Base-by-base conservation (phyloP, 2,797 vertebrate species). In the Falco concolor region DNA sequence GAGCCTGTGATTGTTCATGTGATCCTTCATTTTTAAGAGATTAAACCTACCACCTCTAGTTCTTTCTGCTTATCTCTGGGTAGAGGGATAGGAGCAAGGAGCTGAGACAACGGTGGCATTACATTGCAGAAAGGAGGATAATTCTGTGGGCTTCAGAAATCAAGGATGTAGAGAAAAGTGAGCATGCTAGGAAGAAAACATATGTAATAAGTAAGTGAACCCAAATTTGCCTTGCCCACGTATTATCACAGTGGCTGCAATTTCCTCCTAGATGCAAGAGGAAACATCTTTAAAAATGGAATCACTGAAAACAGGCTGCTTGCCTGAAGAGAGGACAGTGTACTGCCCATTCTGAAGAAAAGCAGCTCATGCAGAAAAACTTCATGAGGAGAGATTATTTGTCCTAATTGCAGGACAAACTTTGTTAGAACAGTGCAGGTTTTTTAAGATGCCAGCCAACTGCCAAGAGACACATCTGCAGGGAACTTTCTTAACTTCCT, bases 271-370 rank as follows among this genome's bases (percentile, higher is more conserved):
- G 16, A 50, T 22, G 19, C 27, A 87, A 59, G 30, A 76, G 30
- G 45, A 72, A 72, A 25, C 47, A 56, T 20, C 49, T 84, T 85
- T 17, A 40, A 50, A 70, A 40, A 50, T 38, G 7, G 27, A 53
- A 67, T 45, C 21, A 44, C 34, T 30, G 23, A 30, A 42, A 78
- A 54, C 24, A 44, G 49, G n/a, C 54, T 69, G 49, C 32, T 73
- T 85, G 63, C 42, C 74, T 63, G 22, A 50, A 44, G 47, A 73
- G 45, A 78, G 57, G 25, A 34, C 1, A 2, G 36, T 0, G 0
- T 44, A 47, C 8, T 34, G 50, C 52, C 54, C 25, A 2, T 22
- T 59, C n/a, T 22, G 27, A 78, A 77, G 49, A 84, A 82, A 74
- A 72, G 53, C n/a, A 70, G n/a, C 44, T 70, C n/a, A 25, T 12